Evolutionary conservation across 2,888 invertebrate genomes (phyloP).

Genomic region (Protodeltote pygarga): DNA sequence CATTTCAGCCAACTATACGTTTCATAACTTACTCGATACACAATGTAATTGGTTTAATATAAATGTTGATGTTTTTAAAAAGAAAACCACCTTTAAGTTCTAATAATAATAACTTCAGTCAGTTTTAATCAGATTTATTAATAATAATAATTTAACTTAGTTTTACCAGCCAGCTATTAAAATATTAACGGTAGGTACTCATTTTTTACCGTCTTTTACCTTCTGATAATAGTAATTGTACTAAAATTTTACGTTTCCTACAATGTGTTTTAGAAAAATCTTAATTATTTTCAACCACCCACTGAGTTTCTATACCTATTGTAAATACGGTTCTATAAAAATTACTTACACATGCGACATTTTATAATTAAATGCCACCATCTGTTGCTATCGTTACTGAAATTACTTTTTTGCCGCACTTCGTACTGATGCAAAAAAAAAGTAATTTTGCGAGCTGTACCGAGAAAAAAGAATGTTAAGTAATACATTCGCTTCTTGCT

Average conservation of each 20-base stretch:
- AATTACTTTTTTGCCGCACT: slow-evolving; percentile 19
- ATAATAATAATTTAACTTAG: too few species aligned
- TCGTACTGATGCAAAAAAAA: slow-evolving; percentile 16
- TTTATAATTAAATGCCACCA: slow-evolving; percentile 27
- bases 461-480: slow-evolving; percentile 7
- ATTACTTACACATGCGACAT: slow-evolving; percentile 25
- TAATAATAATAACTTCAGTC: too few species aligned
- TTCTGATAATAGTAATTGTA: too few species aligned
- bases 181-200: too few species aligned
- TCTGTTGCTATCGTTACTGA: slow-evolving; percentile 19
- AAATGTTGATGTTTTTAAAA: slow-evolving; percentile 11
- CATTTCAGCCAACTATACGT: background rate
- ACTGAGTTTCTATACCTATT: slow-evolving; percentile 15
- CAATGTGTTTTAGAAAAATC: too few species aligned
- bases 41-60: slow-evolving; percentile 1
- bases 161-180: too few species aligned
- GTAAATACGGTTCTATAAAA: slow-evolving; percentile 4
- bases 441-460: slow-evolving; percentile 8
- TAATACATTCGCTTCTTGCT: background rate
- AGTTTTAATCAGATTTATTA: too few species aligned
- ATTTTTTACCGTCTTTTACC: too few species aligned
- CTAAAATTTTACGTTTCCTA: too few species aligned
- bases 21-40: slow-evolving; percentile 1
- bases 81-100: too few species aligned
- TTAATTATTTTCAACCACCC: slow-evolving; percentile 43